Evolutionary conservation across 2,888 invertebrate species (phyloP).

Genomic region (Ypsolopha scabrella): DNA sequence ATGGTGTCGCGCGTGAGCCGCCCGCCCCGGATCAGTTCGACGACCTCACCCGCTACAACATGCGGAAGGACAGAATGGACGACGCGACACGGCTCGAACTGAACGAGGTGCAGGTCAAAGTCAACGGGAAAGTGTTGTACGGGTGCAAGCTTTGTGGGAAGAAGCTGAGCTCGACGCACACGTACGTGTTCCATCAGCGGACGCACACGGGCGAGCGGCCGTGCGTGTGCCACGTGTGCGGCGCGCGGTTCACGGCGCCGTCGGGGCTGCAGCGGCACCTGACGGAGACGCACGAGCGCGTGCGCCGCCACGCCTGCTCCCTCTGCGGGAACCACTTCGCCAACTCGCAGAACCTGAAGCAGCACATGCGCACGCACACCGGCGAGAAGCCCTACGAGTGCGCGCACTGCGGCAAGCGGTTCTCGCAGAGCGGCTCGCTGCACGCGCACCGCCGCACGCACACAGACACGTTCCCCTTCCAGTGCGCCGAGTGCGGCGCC

Average conservation of each 20-base stretch:
- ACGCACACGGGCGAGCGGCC: constrained; percentile 77
- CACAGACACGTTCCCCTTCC: constrained; percentile 48
- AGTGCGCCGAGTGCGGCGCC: constrained; percentile 58
- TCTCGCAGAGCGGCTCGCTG: constrained; percentile 56
- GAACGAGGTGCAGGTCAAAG: constrained; percentile 33
- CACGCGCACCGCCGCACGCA: constrained; percentile 65
- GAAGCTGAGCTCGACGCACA: constrained; percentile 71
- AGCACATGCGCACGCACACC: constrained; percentile 53
- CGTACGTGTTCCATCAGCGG: constrained; percentile 72
- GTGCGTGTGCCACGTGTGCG: constrained; percentile 75
- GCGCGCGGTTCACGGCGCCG: constrained; percentile 75
- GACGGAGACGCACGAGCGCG: constrained; percentile 72
- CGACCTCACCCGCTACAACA: constrained; percentile 44
- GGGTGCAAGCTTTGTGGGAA: constrained; percentile 71
- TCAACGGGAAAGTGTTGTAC: constrained; percentile 66
- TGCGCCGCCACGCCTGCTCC: constrained; percentile 70
- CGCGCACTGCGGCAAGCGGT: constrained; percentile 49
- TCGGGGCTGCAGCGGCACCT: constrained; percentile 73
- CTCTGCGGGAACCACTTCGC: constrained; percentile 62
- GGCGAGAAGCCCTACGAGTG: constrained; percentile 62
- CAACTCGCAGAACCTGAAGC: constrained; percentile 57
- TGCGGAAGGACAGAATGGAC: constrained; percentile 41
- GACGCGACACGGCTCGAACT: constrained; percentile 38
- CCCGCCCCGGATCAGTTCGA: constrained; percentile 29
- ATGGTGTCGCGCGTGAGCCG: constrained; percentile 6